Base-by-base conservation (phyloP, 2,888 invertebrate species). In the Cosmia trapezina region DNA sequence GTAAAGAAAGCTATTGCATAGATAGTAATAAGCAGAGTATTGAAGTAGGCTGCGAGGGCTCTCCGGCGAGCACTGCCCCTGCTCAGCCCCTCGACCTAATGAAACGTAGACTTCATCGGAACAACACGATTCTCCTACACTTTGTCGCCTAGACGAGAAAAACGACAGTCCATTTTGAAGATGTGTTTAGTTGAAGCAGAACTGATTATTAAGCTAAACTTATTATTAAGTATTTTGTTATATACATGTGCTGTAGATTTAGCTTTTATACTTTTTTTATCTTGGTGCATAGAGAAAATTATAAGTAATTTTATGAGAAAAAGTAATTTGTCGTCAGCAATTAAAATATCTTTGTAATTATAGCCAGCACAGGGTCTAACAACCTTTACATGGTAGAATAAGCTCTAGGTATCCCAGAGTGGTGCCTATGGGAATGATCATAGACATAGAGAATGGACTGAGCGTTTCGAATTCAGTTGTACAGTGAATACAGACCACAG, bases 81-180 rank as follows among this genome's bases (percentile, higher is more conserved):
- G 87, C 85, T 86, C 87, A 85, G 84, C 88, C 91, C 88, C 94
- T 93, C 93, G 94, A 94, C 94, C 94, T 91, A 93, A 92, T 93
- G 92, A 91, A 92, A 90, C 89, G 84, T 87, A 88, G 84, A 86
- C 85, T 87, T 65, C 84, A 85, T 85, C 83, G 79, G 70, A 82
- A 85, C 76, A 86, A 83, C 85, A 83, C 83, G 77, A 85, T 78
- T 83, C 80, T 76, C 76, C 70, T 76, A 80, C 75, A 83, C 78
- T 80, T 76, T 78, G 75, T 79, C 63, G 79, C 78, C 68, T 77
- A 74, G 56, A 81, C 70, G 80, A 77, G 81, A 56, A 83, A 87
- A 85, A 78, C 69, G 80, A 70, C 73, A 60, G 56, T 74, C 63
- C 56, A 70, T 53, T 79, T 69, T 71, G 11, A 78, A 65, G 57